Percentiles rank a stretch among this genome's conserved stretches.
These are phyloP conservation scores for Lepidothrix coronata DNA, from an alignment of 2,113 vertebrate species.

Conservation along the genomic window DNA sequence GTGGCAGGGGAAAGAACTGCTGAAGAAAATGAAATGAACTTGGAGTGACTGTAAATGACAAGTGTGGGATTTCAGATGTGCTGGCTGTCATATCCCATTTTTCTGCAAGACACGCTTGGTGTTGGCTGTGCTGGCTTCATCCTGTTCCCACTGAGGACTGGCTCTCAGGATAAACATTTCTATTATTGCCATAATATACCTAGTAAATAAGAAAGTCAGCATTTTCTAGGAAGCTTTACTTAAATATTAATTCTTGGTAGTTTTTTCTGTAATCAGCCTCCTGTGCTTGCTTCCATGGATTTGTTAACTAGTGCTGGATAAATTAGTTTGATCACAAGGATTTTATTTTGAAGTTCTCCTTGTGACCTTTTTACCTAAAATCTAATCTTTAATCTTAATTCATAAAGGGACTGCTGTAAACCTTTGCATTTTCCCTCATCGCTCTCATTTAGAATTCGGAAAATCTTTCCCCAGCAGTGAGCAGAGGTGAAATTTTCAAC, in stretches of 20 bases:
- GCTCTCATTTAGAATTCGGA: neutral
- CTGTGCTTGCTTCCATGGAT: neutral
- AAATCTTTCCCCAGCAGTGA: neutral
- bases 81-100: neutral
- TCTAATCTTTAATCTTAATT: neutral
- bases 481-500: neutral
- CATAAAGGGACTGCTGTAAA: neutral
- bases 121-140: neutral
- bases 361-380: neutral
- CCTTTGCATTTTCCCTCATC: neutral
- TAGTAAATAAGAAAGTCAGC: neutral
- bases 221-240: neutral
- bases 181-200: neutral
- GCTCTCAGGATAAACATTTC: neutral
- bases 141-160: neutral
- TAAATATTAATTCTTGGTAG: neutral
- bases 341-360: neutral
- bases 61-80: neutral
- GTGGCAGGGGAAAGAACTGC: neutral
- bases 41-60: neutral
- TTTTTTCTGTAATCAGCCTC: neutral
- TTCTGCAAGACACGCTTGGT: neutral
- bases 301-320: neutral
- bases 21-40: neutral
- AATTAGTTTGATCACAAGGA: neutral